These are phyloP conservation scores for Listrodromus nycthemerus DNA, from an alignment of 2,888 invertebrate genomes.

Conservation along the genomic window DNA sequence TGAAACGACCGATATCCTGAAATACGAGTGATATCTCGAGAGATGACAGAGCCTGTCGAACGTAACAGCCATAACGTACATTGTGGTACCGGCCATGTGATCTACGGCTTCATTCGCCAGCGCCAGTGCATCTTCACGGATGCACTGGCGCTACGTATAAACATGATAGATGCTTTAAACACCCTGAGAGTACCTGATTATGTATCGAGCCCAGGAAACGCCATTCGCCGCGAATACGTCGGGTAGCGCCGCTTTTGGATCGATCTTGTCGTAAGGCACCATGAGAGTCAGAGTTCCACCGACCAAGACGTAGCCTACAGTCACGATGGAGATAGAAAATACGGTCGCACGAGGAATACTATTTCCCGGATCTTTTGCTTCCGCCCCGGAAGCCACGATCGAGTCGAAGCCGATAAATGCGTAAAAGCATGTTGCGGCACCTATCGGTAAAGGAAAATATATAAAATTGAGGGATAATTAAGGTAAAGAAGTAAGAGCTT, in stretches of 20 bases:
- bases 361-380: conserved; percentile 91
- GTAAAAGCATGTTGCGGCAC: conserved; percentile 96
- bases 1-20: too few relatives aligned
- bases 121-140: too few relatives aligned
- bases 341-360: conserved; percentile 94
- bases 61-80: too few relatives aligned
- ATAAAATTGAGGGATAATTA: neutral
- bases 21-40: too few relatives aligned
- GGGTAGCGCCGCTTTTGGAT: conserved; percentile 92
- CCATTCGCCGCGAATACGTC: conserved; percentile 92
- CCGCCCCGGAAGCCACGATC: conserved; percentile 95
- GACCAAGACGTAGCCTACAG: conserved; percentile 92
- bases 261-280: conserved; percentile 91
- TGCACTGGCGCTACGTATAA: too few relatives aligned
- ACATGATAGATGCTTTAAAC: too few relatives aligned
- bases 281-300: conserved; percentile 93
- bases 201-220: conserved; percentile 93
- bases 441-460: conserved; percentile 85
- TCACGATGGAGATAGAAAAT: conserved; percentile 92
- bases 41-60: too few relatives aligned
- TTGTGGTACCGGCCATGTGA: too few relatives aligned
- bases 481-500: conserved; percentile 86
- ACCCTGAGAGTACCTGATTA: conserved; percentile 75
- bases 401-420: conserved; percentile 97
- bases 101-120: too few relatives aligned